phyloP scores from a whole-genome alignment of 2,888 invertebrate genomes.

The Halictus quadricinctus region DNA sequence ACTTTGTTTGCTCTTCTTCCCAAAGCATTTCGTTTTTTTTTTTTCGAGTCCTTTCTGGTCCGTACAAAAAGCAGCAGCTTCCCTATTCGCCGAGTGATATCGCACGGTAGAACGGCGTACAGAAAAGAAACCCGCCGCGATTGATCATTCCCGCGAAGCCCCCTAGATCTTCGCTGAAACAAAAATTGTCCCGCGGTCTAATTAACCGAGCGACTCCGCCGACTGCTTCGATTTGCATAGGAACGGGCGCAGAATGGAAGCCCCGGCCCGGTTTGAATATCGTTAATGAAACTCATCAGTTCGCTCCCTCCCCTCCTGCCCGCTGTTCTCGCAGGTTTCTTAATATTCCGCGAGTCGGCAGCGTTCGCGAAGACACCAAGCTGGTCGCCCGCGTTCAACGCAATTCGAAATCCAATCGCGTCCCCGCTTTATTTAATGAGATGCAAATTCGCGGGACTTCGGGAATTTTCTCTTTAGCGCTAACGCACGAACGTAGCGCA shows the following conservation, averaged over 20 bases:
- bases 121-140: background rate
- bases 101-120: background rate
- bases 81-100: background rate
- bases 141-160: background rate
- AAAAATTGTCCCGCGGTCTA: background rate
- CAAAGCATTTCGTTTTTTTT: background rate
- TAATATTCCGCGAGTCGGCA: conserved; percentile 4
- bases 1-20: background rate
- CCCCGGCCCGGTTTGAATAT: background rate
- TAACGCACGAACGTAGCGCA: background rate
- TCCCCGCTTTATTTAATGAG: conserved; percentile 34
- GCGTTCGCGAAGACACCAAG: conserved; percentile 1
- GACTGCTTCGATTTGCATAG: background rate
- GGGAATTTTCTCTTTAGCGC: background rate
- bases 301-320: background rate
- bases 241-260: background rate
- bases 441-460: conserved; percentile 41
- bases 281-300: conserved; percentile 12
- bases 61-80: background rate
- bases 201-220: conserved; percentile 12
- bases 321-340: conserved; percentile 18
- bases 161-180: background rate
- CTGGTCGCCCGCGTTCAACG: background rate
- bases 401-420: conserved; percentile 11
- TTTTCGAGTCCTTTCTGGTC: background rate